These are phyloP conservation scores for Oegoconia quadripuncta DNA, from an alignment of 2,888 invertebrate genomes.

Conservation along the genomic window DNA sequence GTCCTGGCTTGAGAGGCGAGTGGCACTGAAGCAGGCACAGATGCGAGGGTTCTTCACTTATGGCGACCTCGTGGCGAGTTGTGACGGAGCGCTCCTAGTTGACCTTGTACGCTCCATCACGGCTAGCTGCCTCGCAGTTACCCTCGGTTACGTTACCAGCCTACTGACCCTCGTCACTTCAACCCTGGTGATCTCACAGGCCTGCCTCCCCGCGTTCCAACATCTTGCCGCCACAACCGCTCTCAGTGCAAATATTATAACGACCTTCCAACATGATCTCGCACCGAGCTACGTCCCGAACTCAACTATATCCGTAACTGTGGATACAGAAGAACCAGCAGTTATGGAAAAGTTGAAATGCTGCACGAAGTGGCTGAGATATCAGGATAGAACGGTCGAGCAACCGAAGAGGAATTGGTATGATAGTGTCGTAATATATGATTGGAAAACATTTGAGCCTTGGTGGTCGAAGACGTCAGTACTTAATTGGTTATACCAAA, in stretches of 20 bases:
- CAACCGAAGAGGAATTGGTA: constrained; percentile 34
- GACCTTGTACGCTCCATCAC: constrained; percentile 26
- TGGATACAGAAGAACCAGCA: constrained; percentile 21
- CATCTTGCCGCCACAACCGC: constrained; percentile 22
- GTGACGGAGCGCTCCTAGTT: constrained; percentile 63
- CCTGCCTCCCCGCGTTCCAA: constrained; percentile 24
- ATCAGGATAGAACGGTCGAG: constrained; percentile 25
- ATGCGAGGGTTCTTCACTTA: constrained; percentile 91
- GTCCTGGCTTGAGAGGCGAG: constrained; percentile 82
- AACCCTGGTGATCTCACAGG: constrained; percentile 27
- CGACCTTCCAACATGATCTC: neutral
- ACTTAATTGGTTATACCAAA: constrained; percentile 56
- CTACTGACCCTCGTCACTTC: constrained; percentile 36
- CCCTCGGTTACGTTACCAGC: too few relatives aligned
- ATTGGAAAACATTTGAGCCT: constrained; percentile 42
- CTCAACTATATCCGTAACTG: constrained; percentile 21
- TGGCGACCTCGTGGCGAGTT: constrained; percentile 83
- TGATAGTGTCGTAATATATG: constrained; percentile 32
- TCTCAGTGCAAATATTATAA: constrained; percentile 13
- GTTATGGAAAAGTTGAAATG: constrained; percentile 33
- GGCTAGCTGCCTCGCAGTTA: constrained; percentile 31
- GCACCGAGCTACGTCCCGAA: constrained; percentile 21
- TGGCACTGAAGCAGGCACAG: constrained; percentile 86
- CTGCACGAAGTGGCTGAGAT: constrained; percentile 49
- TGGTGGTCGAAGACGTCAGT: constrained; percentile 53